Evolutionary conservation across 2,797 vertebrate species (phyloP).

Genomic region (Mastacembelus armatus): DNA sequence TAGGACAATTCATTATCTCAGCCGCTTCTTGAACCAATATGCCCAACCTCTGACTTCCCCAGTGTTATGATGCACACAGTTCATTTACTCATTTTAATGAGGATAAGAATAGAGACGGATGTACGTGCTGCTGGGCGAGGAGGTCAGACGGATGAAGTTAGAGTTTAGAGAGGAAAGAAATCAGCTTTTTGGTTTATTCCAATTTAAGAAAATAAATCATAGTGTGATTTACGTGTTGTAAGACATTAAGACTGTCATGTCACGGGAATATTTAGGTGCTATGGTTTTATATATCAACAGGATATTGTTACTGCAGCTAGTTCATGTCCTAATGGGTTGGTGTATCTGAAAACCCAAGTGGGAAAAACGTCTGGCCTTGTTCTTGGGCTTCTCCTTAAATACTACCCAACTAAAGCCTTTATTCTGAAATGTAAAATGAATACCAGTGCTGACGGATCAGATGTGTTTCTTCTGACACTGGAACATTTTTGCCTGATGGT

Average conservation of each 20-base stretch:
- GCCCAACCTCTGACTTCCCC: slow-evolving; percentile 2
- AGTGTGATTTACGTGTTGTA: too few relatives aligned
- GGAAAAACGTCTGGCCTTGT: too few relatives aligned
- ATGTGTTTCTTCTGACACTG: too few relatives aligned
- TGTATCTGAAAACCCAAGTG: too few relatives aligned
- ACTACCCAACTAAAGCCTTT: not conserved
- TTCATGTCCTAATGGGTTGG: too few relatives aligned
- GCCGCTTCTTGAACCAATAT: slow-evolving; percentile 33
- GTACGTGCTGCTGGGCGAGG: not conserved
- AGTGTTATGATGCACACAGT: not conserved
- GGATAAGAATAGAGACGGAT: not conserved
- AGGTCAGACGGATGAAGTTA: slow-evolving; percentile 12
- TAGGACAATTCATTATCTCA: slow-evolving; percentile 61
- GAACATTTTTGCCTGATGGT: too few relatives aligned
- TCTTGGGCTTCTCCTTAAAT: too few relatives aligned
- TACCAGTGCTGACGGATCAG: not conserved
- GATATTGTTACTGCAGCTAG: too few relatives aligned
- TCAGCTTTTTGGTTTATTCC: not conserved
- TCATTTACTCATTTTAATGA: slow-evolving; percentile 41
- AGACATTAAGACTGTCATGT: too few relatives aligned
- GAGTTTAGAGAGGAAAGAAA: slow-evolving; percentile 3
- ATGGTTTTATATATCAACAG: too few relatives aligned
- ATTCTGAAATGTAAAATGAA: not conserved
- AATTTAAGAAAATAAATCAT: not conserved
- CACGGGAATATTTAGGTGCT: too few relatives aligned